These are phyloP conservation scores for Cebus imitator DNA, from an alignment of 2,113 vertebrate species.

Conservation along the genomic window DNA sequence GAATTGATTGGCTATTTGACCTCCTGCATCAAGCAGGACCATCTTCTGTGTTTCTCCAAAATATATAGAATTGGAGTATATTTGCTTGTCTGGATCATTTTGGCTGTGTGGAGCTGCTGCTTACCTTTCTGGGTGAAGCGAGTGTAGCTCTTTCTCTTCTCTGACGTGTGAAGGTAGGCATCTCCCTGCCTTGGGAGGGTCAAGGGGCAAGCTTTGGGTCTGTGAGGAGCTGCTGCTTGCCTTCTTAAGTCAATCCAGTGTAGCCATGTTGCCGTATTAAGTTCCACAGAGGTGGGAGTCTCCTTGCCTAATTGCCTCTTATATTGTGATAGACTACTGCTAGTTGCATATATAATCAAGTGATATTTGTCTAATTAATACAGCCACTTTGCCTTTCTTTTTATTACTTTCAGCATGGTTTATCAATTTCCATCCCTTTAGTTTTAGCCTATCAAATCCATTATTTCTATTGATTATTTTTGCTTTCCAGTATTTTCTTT, in stretches of 20 bases:
- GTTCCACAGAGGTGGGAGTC: neutral
- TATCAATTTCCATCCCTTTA: neutral
- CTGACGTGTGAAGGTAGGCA: neutral
- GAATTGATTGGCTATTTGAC: neutral
- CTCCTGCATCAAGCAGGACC: neutral
- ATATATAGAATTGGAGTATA: neutral
- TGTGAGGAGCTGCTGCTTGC: no score
- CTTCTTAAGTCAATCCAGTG: neutral
- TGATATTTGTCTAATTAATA: neutral
- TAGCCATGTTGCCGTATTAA: neutral
- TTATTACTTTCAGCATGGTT: neutral
- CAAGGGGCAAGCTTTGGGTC: neutral
- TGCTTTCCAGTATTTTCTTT: neutral
- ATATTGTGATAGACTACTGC: neutral
- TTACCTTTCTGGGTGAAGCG: neutral
- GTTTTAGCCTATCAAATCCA: neutral
- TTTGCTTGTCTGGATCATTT: neutral
- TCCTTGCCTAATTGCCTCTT: neutral
- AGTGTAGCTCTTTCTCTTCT: neutral
- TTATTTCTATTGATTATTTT: neutral
- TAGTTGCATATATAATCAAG: neutral
- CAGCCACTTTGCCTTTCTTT: neutral
- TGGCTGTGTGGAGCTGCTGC: neutral
- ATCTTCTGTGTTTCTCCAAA: neutral
- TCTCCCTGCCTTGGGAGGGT: neutral